Conservation (phyloP, 1,140 invertebrate species). For the Bradysia coprophila region DNA sequence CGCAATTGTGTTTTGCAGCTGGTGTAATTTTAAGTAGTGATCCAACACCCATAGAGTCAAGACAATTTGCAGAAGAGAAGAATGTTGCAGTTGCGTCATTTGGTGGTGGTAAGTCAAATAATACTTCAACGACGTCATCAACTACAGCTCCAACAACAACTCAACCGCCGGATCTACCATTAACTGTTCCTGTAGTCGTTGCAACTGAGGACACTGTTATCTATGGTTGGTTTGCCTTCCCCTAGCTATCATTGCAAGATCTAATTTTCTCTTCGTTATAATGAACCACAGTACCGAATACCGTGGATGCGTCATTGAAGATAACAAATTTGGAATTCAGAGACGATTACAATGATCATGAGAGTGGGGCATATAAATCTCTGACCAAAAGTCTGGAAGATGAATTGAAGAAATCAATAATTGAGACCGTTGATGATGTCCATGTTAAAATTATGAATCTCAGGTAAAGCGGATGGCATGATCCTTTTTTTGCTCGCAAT, state of each 20-base stretch:
- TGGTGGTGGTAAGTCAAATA: conserved; percentile 5
- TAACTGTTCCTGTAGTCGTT: too few species aligned
- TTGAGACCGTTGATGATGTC: conserved; percentile 30
- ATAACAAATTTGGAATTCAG: conserved; percentile 44
- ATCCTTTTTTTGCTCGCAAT: too few species aligned
- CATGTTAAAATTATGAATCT: conserved; percentile 42
- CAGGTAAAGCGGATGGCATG: too few species aligned
- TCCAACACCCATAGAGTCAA: conserved; percentile 14
- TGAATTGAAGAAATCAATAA: conserved; percentile 29
- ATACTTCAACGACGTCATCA: conserved; percentile 10
- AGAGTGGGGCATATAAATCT: conserved; percentile 38
- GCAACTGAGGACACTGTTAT: conserved; percentile 22
- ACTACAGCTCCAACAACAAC: conserved; percentile 27
- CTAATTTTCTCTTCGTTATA: conserved; percentile 12
- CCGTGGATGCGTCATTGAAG: conserved; percentile 41
- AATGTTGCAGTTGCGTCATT: conserved; percentile 10
- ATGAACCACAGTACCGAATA: conserved; percentile 40
- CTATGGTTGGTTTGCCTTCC: conserved; percentile 7
- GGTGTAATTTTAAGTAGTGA: conserved; percentile 33
- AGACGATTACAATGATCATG: conserved; percentile 31
- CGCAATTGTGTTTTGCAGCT: conserved; percentile 24
- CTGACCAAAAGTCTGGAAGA: conserved; percentile 33
- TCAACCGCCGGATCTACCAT: too few species aligned
- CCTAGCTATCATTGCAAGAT: not conserved
- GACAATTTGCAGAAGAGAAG: conserved; percentile 12